Conservation (phyloP, 53 echinoderm and acorn worm species). For the Zoroaster sp. region DNA sequence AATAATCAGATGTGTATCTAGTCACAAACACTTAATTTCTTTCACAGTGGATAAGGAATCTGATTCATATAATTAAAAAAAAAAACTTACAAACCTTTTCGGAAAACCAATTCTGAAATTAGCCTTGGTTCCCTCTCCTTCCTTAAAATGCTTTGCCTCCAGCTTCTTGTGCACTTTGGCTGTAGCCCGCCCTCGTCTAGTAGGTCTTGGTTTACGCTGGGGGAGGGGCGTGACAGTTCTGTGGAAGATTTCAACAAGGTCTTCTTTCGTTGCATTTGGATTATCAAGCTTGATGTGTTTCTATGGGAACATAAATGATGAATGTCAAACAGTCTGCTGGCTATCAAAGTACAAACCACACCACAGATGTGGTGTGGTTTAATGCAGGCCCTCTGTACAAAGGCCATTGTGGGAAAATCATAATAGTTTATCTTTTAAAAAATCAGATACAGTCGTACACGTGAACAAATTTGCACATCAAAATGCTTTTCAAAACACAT, state of each 20-base stretch:
- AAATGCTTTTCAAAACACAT: too few species aligned
- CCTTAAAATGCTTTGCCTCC: slow-evolving; percentile 20
- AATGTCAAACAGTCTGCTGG: too few species aligned
- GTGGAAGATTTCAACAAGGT: slow-evolving; percentile 77
- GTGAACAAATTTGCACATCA: too few species aligned
- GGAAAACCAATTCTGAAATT: slow-evolving; percentile 10
- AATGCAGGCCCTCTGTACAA: too few species aligned
- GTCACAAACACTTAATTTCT: not conserved
- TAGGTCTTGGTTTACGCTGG: slow-evolving; percentile 69
- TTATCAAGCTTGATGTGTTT: slow-evolving; percentile 45
- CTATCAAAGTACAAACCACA: too few species aligned
- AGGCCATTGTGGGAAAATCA: too few species aligned
- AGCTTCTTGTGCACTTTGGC: slow-evolving; percentile 67
- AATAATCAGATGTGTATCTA: too few species aligned
- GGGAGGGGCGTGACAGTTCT: slow-evolving; percentile 84
- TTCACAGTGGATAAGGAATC: not conserved
- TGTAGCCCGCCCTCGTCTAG: slow-evolving; percentile 75
- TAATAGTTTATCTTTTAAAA: too few species aligned
- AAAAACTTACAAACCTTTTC: slow-evolving; percentile 17
- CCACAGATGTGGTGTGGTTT: too few species aligned
- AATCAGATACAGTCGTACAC: too few species aligned
- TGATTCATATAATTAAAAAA: not conserved
- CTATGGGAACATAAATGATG: too few species aligned
- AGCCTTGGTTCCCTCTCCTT: slow-evolving; percentile 26
- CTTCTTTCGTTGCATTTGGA: slow-evolving; percentile 51